Conservation (phyloP, 2,113 vertebrate species). For the Rattus rattus region DNA sequence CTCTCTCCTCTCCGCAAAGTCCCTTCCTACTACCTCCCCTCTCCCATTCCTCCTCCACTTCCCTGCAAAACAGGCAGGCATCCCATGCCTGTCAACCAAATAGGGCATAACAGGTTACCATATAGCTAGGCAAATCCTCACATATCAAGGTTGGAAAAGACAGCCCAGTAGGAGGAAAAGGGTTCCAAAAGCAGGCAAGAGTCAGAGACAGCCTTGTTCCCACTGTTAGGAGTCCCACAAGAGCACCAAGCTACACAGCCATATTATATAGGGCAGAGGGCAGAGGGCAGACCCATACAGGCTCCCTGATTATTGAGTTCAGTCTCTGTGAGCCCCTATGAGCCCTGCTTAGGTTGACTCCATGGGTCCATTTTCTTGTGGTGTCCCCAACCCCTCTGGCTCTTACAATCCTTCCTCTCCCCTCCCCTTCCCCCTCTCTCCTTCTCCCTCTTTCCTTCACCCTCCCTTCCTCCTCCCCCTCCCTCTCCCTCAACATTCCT, state of each 20-base stretch:
- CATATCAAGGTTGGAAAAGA: not conserved
- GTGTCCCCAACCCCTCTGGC: not conserved
- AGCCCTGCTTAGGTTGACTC: not conserved
- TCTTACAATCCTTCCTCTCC: not conserved
- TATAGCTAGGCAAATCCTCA: not conserved
- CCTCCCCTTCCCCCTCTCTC: too few relatives aligned
- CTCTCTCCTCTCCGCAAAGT: not conserved
- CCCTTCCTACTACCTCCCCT: not conserved
- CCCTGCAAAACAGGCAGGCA: not conserved
- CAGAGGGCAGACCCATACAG: not conserved
- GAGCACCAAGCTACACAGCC: not conserved
- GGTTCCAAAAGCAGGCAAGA: not conserved
- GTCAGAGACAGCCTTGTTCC: not conserved
- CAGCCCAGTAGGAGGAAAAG: not conserved
- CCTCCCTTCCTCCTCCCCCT: too few relatives aligned
- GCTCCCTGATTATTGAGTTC: not conserved
- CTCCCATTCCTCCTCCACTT: not conserved
- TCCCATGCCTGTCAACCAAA: not conserved
- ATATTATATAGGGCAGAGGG: not conserved
- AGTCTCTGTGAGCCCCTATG: not conserved
- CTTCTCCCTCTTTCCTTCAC: too few relatives aligned
- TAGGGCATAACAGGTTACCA: not conserved
- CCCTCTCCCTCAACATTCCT: not conserved
- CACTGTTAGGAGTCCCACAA: not conserved
- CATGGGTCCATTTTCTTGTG: not conserved